Evolutionary conservation across 2,113 vertebrate genomes (phyloP), one percentile per base, ranked within the genome.

Genomic region (Setophaga coronata): DNA sequence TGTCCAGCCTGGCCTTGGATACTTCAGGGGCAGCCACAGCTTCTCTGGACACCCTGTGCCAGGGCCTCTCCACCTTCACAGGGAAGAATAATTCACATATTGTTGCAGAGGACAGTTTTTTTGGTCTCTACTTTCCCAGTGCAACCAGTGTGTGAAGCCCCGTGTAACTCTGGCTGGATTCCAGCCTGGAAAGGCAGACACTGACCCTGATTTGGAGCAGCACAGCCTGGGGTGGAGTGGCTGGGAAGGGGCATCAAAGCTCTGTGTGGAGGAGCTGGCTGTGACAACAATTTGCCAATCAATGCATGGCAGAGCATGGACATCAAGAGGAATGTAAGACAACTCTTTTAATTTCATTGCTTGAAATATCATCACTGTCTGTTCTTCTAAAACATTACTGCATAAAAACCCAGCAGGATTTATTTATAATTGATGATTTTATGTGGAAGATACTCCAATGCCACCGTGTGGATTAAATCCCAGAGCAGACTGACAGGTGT

Each of bases 1-100:
- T 0, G 0, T 74, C 45, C 61, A 74, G 0, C 9, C 29, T 48
- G n/a, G 9, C 9, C 33, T 73, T 51, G 36, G 18, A 33, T 33
- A 28, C 9, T 38, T 23, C n/a, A 33, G 48, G 7, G 11, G 1
- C 24, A 62, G 4, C 29, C 65, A 29, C 74, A 57, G 33, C 58
- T 65, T 8, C 28, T 60, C 15, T 60, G 69, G 5, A 1, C 24
- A n/a, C 0, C 18, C 28, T 74, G 24, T 74, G n/a, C 78, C n/a
- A 40, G 20, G 12, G 9, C 29, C 3, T 69, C 1, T 0, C 4
- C 47, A 16, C 12, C 10, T 5, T 61, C 54, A 16, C 18, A 19
- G 20, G 29, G 6, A 31, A 40, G 29, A 76, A 48, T 28, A 42
- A 38, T 38, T 38, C 36, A 38, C 36, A 38, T 38, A 10, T 38